These are phyloP conservation scores for Caiman crocodilus DNA, from an alignment of 2,797 vertebrate genomes.

Conservation along the genomic window DNA sequence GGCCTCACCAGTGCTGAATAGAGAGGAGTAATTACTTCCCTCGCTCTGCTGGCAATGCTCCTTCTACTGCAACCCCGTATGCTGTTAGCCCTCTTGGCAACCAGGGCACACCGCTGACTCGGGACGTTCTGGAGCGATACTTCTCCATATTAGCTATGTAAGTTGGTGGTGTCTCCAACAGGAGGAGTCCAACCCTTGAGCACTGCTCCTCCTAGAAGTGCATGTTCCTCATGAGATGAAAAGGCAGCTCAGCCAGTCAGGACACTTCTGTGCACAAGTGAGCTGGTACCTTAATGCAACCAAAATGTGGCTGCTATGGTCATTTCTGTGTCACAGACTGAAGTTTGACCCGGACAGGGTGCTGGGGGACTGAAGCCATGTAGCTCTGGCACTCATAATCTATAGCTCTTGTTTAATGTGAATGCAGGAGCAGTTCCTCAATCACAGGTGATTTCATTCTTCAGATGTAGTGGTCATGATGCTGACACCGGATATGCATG, in stretches of 20 bases:
- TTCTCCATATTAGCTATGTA: neutral
- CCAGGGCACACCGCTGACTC: too few species aligned
- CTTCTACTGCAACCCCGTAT: too few species aligned
- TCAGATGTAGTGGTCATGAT: rapidly evolving
- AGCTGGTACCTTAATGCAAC: neutral
- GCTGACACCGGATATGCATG: rapidly evolving
- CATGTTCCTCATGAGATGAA: too few species aligned
- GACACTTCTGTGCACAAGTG: rapidly evolving
- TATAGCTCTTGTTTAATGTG: neutral
- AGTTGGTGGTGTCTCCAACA: neutral
- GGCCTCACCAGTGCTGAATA: too few species aligned
- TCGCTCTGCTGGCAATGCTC: too few species aligned
- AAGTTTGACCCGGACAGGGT: rapidly evolving
- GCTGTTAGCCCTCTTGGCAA: too few species aligned
- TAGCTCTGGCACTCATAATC: neutral
- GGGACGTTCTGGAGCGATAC: neutral
- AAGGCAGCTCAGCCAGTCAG: rapidly evolving
- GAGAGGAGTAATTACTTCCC: too few species aligned
- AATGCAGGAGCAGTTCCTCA: neutral
- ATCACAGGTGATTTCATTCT: slow-evolving; percentile 2
- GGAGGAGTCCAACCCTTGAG: neutral
- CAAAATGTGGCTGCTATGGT: neutral
- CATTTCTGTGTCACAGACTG: neutral
- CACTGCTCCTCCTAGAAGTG: neutral
- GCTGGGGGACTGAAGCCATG: rapidly evolving